Percentiles rank a stretch among this genome's conserved stretches.
These are phyloP conservation scores for Tychaedon coryphoeus DNA, from an alignment of 2,113 vertebrate species.

Conservation along the genomic window DNA sequence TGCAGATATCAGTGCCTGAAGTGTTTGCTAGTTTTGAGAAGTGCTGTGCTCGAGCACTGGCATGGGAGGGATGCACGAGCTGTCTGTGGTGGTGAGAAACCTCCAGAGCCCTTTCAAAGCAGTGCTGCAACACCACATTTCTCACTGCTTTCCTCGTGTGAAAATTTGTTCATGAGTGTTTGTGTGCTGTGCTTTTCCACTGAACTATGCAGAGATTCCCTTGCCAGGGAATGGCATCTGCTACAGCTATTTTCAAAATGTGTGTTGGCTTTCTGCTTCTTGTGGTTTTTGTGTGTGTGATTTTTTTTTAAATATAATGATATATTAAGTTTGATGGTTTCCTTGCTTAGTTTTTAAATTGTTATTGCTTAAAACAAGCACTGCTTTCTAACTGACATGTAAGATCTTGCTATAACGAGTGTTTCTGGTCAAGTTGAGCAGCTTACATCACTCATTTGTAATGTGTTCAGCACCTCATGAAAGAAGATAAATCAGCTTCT, in stretches of 20 bases:
- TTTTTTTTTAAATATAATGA: not conserved
- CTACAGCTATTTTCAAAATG: not conserved
- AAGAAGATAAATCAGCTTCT: not conserved
- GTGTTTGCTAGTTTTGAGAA: not conserved
- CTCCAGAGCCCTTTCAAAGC: not conserved
- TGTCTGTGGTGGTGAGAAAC: not conserved
- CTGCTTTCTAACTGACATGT: not conserved
- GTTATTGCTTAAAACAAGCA: not conserved
- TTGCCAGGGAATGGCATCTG: not conserved
- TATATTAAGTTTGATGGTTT: not conserved
- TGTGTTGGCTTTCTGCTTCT: not conserved
- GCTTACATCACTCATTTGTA: not conserved
- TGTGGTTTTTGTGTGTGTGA: not conserved
- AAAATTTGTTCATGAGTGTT: not conserved
- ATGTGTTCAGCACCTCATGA: not conserved
- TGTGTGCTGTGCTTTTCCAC: not conserved
- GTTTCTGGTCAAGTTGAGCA: not conserved
- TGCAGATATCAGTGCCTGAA: not conserved
- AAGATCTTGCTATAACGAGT: not conserved
- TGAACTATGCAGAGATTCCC: not conserved
- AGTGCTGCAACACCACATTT: not conserved
- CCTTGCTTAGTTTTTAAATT: not conserved
- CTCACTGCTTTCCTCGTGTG: not conserved
- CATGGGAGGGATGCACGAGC: not conserved
- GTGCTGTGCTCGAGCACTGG: accelerated